Evolutionary conservation across 2,113 vertebrate genomes (phyloP).

Genomic region (Datnioides undecimradiatus): DNA sequence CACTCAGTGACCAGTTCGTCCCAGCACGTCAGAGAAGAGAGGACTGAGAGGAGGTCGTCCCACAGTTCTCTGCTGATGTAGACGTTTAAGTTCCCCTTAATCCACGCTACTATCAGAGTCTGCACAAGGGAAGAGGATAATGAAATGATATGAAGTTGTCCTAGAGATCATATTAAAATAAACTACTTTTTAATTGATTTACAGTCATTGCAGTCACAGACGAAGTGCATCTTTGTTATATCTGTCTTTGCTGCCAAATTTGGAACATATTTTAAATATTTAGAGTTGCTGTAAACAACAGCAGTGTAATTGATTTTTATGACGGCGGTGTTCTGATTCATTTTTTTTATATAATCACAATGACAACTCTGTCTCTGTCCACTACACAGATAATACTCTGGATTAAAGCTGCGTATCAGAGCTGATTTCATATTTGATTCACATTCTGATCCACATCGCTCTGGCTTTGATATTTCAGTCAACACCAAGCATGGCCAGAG

Average conservation of each 20-base stretch:
- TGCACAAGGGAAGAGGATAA: conserved; percentile 72
- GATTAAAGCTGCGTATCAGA: too few relatives aligned
- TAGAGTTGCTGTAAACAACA: neutral
- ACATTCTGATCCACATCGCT: too few relatives aligned
- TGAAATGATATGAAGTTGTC: conserved; percentile 10
- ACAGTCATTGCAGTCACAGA: neutral
- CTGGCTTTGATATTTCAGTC: too few relatives aligned
- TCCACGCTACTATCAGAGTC: conserved; percentile 99
- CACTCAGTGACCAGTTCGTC: conserved; percentile 98
- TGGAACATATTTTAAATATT: neutral
- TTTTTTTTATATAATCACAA: neutral
- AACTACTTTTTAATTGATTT: neutral
- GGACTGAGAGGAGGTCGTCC: conserved; percentile 95
- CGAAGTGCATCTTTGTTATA: neutral
- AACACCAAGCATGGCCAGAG: too few relatives aligned
- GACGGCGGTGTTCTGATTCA: neutral
- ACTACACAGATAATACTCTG: neutral
- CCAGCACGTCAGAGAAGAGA: conserved; percentile 97
- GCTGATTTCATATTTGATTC: too few relatives aligned
- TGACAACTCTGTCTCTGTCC: neutral
- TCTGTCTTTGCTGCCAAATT: neutral
- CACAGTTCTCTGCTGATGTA: conserved; percentile 98
- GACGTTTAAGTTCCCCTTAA: conserved; percentile 97
- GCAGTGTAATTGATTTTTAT: neutral
- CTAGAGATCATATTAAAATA: neutral